These are phyloP conservation scores for Neolamprologus variostigma DNA, from an alignment of 2,113 vertebrate species.

Conservation along the genomic window DNA sequence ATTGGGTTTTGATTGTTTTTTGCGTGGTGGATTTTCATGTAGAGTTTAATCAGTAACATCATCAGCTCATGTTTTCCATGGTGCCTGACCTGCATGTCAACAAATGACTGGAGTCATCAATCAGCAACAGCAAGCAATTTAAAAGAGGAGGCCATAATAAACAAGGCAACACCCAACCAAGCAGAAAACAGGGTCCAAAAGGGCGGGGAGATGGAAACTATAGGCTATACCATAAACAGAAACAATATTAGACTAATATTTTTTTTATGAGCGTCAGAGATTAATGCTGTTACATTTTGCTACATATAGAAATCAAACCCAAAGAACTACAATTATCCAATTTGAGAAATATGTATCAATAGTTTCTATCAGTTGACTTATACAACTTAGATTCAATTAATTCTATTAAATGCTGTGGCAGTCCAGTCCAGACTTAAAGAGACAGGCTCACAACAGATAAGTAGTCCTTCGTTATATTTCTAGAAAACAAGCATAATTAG, in stretches of 20 bases:
- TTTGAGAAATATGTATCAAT: neutral
- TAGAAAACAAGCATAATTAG: neutral
- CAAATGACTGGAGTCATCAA: slow-evolving; percentile 23
- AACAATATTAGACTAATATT: neutral
- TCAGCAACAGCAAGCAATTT: slow-evolving; percentile 17
- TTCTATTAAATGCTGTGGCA: neutral
- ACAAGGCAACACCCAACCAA: neutral
- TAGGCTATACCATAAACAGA: neutral
- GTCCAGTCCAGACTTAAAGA: neutral
- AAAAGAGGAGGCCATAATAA: neutral
- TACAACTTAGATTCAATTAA: neutral
- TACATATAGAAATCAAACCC: neutral
- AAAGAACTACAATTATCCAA: neutral
- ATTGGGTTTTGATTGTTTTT: neutral
- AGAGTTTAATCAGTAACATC: slow-evolving; percentile 27
- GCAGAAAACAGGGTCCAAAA: neutral
- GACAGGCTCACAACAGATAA: neutral
- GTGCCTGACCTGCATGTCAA: slow-evolving; percentile 24
- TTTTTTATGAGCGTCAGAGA: neutral
- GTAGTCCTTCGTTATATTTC: neutral
- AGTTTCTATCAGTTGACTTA: neutral
- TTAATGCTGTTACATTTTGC: neutral
- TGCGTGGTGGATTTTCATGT: neutral
- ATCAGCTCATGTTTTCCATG: slow-evolving; percentile 16
- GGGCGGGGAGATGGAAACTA: neutral